Base-by-base conservation (phyloP, 2,888 invertebrate genomes). In the Nephrotoma appendiculata region DNA sequence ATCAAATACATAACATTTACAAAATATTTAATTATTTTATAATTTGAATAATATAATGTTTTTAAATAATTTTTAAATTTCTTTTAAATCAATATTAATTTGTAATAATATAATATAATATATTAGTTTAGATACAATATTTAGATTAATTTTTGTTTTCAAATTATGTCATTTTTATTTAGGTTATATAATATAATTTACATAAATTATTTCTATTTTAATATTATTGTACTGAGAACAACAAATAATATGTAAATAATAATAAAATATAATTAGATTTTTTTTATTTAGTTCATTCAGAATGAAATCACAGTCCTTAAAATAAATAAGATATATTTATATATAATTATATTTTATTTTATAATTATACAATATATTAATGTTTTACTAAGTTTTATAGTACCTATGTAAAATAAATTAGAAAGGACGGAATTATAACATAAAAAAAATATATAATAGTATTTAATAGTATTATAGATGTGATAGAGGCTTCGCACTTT, bases 261-360 rank as follows among this genome's bases (percentile, higher is more conserved):
- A 42, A 42, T 48, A 48, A 48, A 48, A 48, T 48, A 48, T 71
- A 71, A 31, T 71, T 31, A 71, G 71, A 71, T 71, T 31, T 71
- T 71, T 19, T 42, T 85, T 85, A 44, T 85, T 45, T 44, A 19
- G 45, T 85, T 86, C 86, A 86, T 86, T 86, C 52, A 42, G 7
- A 86, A 86, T 86, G 86, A 86, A 86, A 86, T 86, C 86, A 86
- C 86, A 86, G 86, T 86, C 86, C 86, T 86, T 57, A 41, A 86
- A 86, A 86, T 15, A 52, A 84, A 84, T 84, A 41, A 41, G 41
- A 83, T 52, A 6, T 52, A 31, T 31, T 12, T 71, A 31, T 57
- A 57, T 57, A 57, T 57, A 57, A 57, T 71, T 71, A 71, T 71
- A 31, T 71, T 71, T 31, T 19, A 6, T 5, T 44, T 44, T 44